Conservation (phyloP, 1,140 invertebrate genomes). For the Zaprionus ghesquierei region DNA sequence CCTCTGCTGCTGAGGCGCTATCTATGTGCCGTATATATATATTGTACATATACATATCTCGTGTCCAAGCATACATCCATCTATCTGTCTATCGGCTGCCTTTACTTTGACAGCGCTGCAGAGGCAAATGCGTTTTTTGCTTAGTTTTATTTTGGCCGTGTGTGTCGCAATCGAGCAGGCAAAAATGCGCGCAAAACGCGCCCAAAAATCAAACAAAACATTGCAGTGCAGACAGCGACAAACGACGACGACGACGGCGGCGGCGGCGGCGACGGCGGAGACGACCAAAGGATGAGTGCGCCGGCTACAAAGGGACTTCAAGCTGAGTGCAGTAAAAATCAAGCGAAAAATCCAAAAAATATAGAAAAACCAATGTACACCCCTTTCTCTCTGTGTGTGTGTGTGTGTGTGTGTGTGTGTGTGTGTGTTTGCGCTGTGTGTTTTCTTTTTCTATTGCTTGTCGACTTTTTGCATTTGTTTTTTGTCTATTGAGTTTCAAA, state of each 20-base stretch:
- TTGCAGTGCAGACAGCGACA: conserved; percentile 62
- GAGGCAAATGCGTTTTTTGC: conserved; percentile 71
- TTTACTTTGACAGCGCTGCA: neutral
- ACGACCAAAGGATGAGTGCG: conserved; percentile 22
- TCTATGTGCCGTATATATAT: neutral
- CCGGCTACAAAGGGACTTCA: conserved; percentile 36
- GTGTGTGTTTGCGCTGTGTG: conserved; percentile 14
- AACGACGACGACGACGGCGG: no score
- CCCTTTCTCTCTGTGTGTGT: neutral
- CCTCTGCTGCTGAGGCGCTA: neutral
- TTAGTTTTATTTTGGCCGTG: conserved; percentile 66
- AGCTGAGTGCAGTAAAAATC: conserved; percentile 78
- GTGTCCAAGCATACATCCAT: neutral
- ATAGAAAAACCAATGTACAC: conserved; percentile 7
- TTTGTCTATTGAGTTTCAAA: conserved; percentile 80
- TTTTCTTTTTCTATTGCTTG: conserved; percentile 78
- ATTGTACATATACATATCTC: neutral
- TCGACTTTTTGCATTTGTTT: conserved; percentile 48
- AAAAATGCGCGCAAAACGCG: neutral
- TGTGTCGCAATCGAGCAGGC: no score
- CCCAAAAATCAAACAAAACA: conserved; percentile 45
- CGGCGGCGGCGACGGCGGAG: neutral
- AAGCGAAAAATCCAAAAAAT: conserved; percentile 65
- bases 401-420: neutral
- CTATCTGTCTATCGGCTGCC: conserved; percentile 8